A percentile compares a stretch with the other conserved stretches of the same genome.
Conservation (phyloP, 2,888 invertebrate species). For the Scaptomyza tumidula region DNA sequence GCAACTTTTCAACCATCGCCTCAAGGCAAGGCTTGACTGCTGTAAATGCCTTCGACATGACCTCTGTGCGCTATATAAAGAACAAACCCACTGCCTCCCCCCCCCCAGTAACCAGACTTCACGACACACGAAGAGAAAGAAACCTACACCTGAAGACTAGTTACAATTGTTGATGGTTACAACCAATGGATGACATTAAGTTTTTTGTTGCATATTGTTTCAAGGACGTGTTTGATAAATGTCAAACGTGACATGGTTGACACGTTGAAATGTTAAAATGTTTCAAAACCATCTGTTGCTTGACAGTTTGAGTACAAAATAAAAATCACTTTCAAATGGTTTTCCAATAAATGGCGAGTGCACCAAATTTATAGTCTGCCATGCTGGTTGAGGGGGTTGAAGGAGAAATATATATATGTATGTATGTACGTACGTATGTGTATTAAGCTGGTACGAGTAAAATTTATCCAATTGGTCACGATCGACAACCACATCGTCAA, state of each 20-base stretch:
- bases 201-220: too few species aligned
- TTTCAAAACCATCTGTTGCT: conserved; percentile 17
- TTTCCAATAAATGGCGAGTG: conserved; percentile 2
- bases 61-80: too few species aligned
- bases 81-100: too few species aligned
- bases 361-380: neutral
- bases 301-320: conserved; percentile 7
- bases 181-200: too few species aligned
- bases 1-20: too few species aligned
- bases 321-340: conserved; percentile 11
- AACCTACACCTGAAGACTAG: too few species aligned
- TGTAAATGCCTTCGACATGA: too few species aligned
- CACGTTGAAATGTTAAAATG: neutral
- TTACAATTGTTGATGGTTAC: too few species aligned
- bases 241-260: neutral
- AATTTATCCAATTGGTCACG: conserved; percentile 28
- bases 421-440: neutral
- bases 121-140: too few species aligned
- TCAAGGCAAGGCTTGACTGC: too few species aligned
- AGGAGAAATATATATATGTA: neutral
- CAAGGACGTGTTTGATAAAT: neutral
- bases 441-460: neutral
- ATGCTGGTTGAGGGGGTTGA: neutral
- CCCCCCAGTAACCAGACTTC: too few species aligned
- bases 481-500: conserved; percentile 15